A percentile compares a stretch with the other conserved stretches of the same genome.
Conservation (phyloP, 1,140 invertebrate genomes). For the Ruditapes philippinarum region DNA sequence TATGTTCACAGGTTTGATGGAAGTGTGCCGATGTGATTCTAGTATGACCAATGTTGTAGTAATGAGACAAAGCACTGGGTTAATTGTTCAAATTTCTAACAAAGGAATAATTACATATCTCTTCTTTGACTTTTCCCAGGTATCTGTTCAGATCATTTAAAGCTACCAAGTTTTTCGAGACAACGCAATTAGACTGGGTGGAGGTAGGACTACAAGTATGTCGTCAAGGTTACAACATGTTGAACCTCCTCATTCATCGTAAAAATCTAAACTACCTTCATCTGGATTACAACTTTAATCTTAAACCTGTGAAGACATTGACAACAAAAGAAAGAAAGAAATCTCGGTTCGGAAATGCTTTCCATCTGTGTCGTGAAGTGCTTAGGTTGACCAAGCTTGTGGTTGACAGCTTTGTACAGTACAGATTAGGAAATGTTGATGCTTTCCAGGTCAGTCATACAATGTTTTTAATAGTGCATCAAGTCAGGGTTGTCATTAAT, state of each 20-base stretch:
- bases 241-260: conserved; percentile 99
- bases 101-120: too few relatives aligned
- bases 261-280: conserved; percentile 99
- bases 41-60: too few relatives aligned
- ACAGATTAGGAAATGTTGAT: conserved; percentile 99
- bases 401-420: conserved; percentile 99
- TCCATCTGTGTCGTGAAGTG: conserved; percentile 99
- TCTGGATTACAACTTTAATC: conserved; percentile 99
- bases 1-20: too few relatives aligned
- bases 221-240: conserved; percentile 99
- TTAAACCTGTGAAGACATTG: conserved; percentile 99
- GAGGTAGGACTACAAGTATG: conserved; percentile 99
- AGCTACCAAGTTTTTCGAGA: conserved; percentile 99
- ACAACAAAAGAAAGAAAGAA: conserved; percentile 99
- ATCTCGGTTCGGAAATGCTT: conserved; percentile 99
- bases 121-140: conserved; percentile 85
- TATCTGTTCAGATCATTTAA: conserved; percentile 99
- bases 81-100: too few relatives aligned
- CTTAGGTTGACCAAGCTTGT: conserved; percentile 98
- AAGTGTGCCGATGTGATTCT: too few relatives aligned
- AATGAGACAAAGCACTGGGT: too few relatives aligned
- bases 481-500: too few relatives aligned
- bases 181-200: conserved; percentile 99
- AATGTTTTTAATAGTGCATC: too few relatives aligned
- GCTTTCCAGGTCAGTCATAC: conserved; percentile 93